phyloP scores from a whole-genome alignment of 2,113 vertebrate species.

The Acanthisitta chloris region DNA sequence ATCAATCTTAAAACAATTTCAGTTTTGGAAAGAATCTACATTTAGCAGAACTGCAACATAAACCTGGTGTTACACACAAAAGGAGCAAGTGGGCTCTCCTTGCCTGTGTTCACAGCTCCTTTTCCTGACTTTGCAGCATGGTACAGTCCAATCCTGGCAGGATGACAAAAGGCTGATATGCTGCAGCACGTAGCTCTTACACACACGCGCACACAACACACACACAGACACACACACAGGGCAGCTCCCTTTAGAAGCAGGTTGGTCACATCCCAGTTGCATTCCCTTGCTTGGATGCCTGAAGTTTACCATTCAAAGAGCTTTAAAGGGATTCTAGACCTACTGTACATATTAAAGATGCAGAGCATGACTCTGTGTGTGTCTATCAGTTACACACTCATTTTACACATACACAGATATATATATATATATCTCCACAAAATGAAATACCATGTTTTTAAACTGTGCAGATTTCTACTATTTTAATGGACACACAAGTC shows the following conservation, averaged over 20 bases:
- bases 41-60: slow-evolving; percentile 23
- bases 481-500: neutral
- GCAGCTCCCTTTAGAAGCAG: slow-evolving; percentile 68
- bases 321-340: neutral
- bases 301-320: slow-evolving; percentile 42
- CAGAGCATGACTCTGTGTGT: neutral
- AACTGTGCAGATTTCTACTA: neutral
- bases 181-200: slow-evolving; percentile 82
- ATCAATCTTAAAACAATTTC: slow-evolving; percentile 75
- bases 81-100: slow-evolving; percentile 19
- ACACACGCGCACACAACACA: neutral
- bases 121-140: slow-evolving; percentile 74
- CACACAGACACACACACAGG: slow-evolving; percentile 35
- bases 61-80: slow-evolving; percentile 28
- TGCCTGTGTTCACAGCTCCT: neutral
- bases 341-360: neutral
- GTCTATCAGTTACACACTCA: neutral
- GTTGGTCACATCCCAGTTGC: slow-evolving; percentile 58
- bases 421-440: neutral
- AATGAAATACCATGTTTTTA: neutral
- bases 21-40: slow-evolving; percentile 35
- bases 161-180: slow-evolving; percentile 84
- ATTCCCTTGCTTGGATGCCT: slow-evolving; percentile 68
- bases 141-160: slow-evolving; percentile 83
- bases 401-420: neutral